Conservation (phyloP, 2,113 vertebrate genomes). For the Otis tarda region DNA sequence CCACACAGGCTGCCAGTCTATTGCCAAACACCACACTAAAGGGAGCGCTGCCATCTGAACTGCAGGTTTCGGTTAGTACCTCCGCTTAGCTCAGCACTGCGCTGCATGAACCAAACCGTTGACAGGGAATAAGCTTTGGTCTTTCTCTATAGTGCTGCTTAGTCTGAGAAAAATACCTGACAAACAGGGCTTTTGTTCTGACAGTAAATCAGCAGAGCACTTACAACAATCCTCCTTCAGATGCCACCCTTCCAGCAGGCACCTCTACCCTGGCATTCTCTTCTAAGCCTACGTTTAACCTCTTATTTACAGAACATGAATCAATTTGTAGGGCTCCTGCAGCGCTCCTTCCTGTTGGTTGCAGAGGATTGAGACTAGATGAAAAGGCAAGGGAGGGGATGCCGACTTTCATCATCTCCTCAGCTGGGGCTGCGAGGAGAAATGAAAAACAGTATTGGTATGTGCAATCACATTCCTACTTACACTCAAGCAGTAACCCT, state of each 20-base stretch:
- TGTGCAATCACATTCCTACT: background rate
- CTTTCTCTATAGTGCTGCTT: background rate
- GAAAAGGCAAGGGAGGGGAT: conserved; percentile 12
- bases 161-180: background rate
- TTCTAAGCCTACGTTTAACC: conserved; percentile 16
- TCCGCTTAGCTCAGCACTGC: background rate
- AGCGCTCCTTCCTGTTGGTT: background rate
- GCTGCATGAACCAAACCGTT: fast-evolving
- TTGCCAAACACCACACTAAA: background rate
- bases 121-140: background rate
- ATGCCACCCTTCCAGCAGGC: background rate
- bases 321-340: background rate
- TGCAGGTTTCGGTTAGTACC: background rate
- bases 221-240: background rate
- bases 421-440: background rate
- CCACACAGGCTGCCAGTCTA: background rate
- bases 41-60: background rate
- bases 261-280: background rate
- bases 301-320: background rate
- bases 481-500: background rate
- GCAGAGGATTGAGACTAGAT: background rate
- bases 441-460: conserved; percentile 32
- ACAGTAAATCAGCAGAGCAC: background rate
- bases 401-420: conserved; percentile 2
- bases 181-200: background rate